A percentile compares a stretch with the other conserved stretches of the same genome.
phyloP scores from a whole-genome alignment of 2,888 invertebrate species.

The Chironomus riparius region DNA sequence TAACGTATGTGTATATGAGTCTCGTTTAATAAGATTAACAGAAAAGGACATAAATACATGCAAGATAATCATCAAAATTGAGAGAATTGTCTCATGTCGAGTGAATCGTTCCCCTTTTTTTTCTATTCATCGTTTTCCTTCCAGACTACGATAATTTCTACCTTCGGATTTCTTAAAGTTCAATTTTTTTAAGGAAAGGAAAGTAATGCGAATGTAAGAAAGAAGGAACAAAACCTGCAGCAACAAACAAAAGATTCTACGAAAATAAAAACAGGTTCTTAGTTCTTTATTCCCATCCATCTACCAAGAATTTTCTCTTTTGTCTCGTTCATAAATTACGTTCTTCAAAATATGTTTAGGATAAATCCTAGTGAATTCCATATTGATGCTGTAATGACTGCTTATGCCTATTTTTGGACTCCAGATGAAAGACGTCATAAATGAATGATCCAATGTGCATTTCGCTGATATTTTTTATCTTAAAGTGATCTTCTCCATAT shows the following conservation, averaged over 20 bases:
- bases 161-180: background rate
- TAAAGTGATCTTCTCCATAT: too few species aligned
- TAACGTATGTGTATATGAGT: background rate
- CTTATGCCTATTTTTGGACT: too few species aligned
- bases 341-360: too few species aligned
- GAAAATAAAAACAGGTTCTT: slow-evolving; percentile 19
- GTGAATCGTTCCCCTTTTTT: background rate
- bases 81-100: background rate
- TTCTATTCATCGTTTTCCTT: background rate
- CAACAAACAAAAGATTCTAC: background rate
- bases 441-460: too few species aligned
- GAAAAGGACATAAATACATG: background rate
- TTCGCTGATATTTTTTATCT: too few species aligned
- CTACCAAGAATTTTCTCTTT: background rate
- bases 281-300: slow-evolving; percentile 12
- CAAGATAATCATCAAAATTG: background rate
- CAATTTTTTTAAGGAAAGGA: background rate
- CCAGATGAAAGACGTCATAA: too few species aligned
- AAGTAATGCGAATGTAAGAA: background rate
- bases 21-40: background rate
- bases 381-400: too few species aligned
- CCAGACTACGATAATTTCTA: background rate
- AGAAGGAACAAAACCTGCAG: slow-evolving; percentile 7
- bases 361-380: too few species aligned
- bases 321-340: background rate